Evolutionary conservation across 2,797 vertebrate genomes (phyloP), one percentile per base, ranked within the genome.

Genomic region (Lacerta bilineata): DNA sequence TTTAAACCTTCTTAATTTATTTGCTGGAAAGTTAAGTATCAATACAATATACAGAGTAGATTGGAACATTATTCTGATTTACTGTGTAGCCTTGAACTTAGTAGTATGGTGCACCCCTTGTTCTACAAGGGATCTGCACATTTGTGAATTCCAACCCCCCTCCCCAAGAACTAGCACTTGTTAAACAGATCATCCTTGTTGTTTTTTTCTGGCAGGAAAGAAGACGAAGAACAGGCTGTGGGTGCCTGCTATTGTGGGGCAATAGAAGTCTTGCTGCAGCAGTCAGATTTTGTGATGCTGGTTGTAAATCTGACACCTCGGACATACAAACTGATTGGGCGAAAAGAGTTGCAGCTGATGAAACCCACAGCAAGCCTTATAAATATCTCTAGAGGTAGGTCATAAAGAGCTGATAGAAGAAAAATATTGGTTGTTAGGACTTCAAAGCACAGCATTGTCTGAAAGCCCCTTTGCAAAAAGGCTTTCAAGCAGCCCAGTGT

Each of bases 241-340:
- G 89, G 95, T 1, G 95, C 95, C 1, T 92, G 23, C 83, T 98
- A 96, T 92, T 96, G 97, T 33, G 11, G 91, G 87, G 96, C 89
- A 64, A 93, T 97, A 80, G 97, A 97, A 0, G 95, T 95, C 77
- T 94, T 98, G 90, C 96, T 98, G n/a, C 95, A 75, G 87, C 88
- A 93, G 84, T 96, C 97, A 0, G 98, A 98, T 91, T 98, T 97
- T 55, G 97, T 98, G 33, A 88, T 96, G 91, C 46, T 98, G 83
- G 95, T 84, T 0, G 91, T 97, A 25, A 97, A 87, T 89, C 94
- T 98, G 90, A 97, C 93, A 0, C 94, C 97, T 33, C 95, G 97
- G 86, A 97, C 96, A 39, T 91, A 23, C 3, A 93, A 92, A 36
- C 92, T 97, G 72, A 97, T 97, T 0, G 88, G 97, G 80, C 94